Base-by-base conservation (phyloP, 2,113 vertebrate genomes). In the Procapra przewalskii region DNA sequence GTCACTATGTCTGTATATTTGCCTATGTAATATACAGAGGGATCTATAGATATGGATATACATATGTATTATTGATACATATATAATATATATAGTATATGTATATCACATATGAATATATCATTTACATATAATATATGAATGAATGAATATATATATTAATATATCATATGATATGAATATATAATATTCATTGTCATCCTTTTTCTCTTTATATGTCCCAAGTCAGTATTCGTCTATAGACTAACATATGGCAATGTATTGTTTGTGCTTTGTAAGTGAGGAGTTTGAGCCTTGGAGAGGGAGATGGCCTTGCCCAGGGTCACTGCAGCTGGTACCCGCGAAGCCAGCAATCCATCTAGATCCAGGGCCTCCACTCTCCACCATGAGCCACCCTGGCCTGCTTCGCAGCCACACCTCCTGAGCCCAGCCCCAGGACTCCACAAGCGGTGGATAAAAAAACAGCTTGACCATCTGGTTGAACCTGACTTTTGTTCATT, bases 401-500 rank as follows among this genome's bases (percentile, higher is more conserved):
- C 67, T 50, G 33, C 57, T n/a, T 62, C 3, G 57, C 50, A 27
- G 55, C n/a, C 64, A 23, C 12, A 0, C 31, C 64, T 48, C 57
- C 50, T 11, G 57, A 40, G 91, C 64, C 21, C 36, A 8, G 57
- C 50, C 79, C 60, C 50, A 19, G 48, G 50, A 50, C 55, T 84
- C 82, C 14, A 1, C 10, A 1, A 55, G 54, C 7, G 59, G 87
- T 93, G 91, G 93, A 40, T 80, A 16, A 40, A 59, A 80, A 60
- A 85, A 55, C 64, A 21, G n/a, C 64, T 77, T 40, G 59, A 55
- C 86, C 92, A 62, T 96, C 96, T 93, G 97, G 79, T 93, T 54
- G 80, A 79, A 97, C 89, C 96, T 96, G 96, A 89, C 89, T 93
- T 95, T 52, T 57, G 40, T 23, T 92, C 62, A n/a, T 55, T 33